Conservation (phyloP, 2,797 vertebrate species). For the Tapirus indicus region DNA sequence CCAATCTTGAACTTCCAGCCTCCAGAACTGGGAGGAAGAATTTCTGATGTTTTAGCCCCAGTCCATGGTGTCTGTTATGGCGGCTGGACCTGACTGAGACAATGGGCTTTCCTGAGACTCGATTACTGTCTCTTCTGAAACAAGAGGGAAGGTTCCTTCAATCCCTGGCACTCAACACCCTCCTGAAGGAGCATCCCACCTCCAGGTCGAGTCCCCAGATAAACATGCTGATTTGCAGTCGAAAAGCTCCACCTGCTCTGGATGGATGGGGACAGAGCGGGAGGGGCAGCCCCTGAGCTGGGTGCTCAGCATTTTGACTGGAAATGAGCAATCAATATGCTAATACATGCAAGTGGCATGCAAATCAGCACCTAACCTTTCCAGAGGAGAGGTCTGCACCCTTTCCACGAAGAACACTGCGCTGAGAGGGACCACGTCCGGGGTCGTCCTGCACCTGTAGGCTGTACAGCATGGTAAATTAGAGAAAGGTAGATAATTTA, state of each 20-base stretch:
- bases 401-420: neutral
- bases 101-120: neutral
- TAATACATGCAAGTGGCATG: neutral
- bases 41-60: too few relatives aligned
- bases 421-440: accelerated
- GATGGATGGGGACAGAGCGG: accelerated
- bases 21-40: neutral
- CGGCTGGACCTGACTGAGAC: accelerated
- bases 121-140: neutral
- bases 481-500: too few relatives aligned
- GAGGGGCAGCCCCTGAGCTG: accelerated
- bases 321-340: slow-evolving; percentile 62
- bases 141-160: accelerated
- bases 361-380: slow-evolving; percentile 40
- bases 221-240: accelerated
- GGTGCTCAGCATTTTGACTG: neutral
- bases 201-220: too few relatives aligned
- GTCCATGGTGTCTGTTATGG: accelerated
- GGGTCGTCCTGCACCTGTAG: neutral
- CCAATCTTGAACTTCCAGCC: neutral
- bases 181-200: neutral
- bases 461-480: neutral
- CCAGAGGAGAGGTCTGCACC: neutral
- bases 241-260: neutral
- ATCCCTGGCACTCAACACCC: accelerated